Base-by-base conservation (phyloP, 1,140 invertebrate species). In the Cotesia typhae region DNA sequence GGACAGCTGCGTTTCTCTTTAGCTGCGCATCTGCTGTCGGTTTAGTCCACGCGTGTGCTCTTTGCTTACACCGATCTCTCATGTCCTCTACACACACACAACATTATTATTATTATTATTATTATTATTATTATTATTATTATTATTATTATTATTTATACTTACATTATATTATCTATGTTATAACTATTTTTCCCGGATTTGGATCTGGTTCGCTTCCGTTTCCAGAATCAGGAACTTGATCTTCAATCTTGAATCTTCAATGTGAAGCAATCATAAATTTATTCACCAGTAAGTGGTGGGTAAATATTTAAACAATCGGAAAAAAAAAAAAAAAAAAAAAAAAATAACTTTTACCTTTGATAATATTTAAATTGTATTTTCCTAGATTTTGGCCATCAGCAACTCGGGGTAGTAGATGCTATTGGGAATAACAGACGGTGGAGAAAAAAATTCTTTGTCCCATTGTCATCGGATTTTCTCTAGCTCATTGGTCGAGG, bases 1-100 rank as follows among this genome's bases (percentile, higher is more conserved):
- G 85, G 83, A 85, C 84, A 85, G 85, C 83, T 86, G 85, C 83
- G 77, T 14, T 28, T 14, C 57, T 59, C 41, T 20, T 77, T 77
- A 69, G 72, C 77, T 77, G 82, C 81, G 84, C 85, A 85, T 85
- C 85, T 85, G 85, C 83, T 83, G 83, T 83, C 82, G 83, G 83
- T 85, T 84, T 77, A 82, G 81, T 82, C 84, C 83, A 82, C 83
- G 83, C 83, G 81, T 74, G 80, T 77, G 79, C 75, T 76, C 81
- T 76, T 64, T 9, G n/a, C n/a, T 28, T 28, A 28, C 61, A 64
- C 28, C 36, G 41, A 35, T n/a, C 28, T 64, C 14, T 10, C 10
- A 14, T n/a, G 36, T 10, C 28, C 28, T 28, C 28, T 28, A 28
- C 28, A 28, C 28, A 28, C 28, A 28, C 28, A 28, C 28, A 28